Percentiles rank a stretch among this genome's conserved stretches.
Conservation (phyloP, 2,888 invertebrate species). For the Rambutsinella grinnellia region DNA sequence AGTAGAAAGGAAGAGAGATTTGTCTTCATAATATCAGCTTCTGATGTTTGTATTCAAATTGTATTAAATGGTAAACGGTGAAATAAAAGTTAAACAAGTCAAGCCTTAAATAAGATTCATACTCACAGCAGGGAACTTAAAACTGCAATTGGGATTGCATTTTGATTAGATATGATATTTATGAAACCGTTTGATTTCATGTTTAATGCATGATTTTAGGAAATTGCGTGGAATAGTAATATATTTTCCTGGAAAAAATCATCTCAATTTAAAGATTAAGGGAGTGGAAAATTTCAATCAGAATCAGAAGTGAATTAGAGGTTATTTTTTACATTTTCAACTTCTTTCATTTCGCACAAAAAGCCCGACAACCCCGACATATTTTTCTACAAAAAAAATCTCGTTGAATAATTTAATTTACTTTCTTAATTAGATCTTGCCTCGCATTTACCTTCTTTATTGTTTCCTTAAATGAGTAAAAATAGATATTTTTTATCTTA, state of each 20-base stretch:
- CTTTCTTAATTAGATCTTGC: background rate
- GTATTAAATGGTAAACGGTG: too few species aligned
- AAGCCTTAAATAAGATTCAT: slow-evolving; percentile 6
- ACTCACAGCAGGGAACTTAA: slow-evolving; percentile 33
- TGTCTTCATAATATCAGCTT: slow-evolving; percentile 29
- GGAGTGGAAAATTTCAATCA: too few species aligned
- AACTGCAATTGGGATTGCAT: slow-evolving; percentile 22
- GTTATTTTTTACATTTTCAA: too few species aligned
- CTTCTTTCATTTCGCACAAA: too few species aligned
- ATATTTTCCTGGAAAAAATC: too few species aligned
- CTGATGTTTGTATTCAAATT: slow-evolving; percentile 22
- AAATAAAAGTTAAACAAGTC: slow-evolving; percentile 24
- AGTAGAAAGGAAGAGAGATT: slow-evolving; percentile 32
- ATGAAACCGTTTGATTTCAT: background rate
- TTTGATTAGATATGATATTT: slow-evolving; percentile 9
- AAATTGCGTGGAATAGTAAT: background rate
- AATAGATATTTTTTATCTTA: too few species aligned
- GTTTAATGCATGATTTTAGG: background rate
- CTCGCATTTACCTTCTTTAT: too few species aligned
- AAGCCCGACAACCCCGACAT: too few species aligned
- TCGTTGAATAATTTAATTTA: background rate
- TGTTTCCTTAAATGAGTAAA: too few species aligned
- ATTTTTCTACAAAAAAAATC: too few species aligned
- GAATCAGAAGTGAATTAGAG: too few species aligned
- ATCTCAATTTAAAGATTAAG: too few species aligned